Evolutionary conservation across 2,113 vertebrate genomes (phyloP).

Genomic region (Pterocles gutturalis): DNA sequence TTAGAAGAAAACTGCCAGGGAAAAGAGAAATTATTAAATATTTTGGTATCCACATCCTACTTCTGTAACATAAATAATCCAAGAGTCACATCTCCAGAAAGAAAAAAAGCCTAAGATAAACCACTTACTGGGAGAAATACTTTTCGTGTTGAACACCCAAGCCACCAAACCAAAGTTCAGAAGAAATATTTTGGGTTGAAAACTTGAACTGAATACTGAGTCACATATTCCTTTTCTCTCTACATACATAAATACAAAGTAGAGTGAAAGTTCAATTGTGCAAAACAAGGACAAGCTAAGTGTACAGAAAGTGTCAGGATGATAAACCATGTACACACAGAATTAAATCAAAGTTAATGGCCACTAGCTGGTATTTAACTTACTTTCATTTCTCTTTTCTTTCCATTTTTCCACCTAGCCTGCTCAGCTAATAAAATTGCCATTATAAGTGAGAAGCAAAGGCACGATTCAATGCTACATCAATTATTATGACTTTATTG

Average conservation of each 20-base stretch:
- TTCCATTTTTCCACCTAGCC: conserved; percentile 57
- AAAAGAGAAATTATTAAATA: background rate
- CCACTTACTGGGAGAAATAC: background rate
- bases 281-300: conserved; percentile 40
- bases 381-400: conserved; percentile 62
- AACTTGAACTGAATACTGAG: background rate
- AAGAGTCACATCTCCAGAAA: background rate
- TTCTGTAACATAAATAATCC: background rate
- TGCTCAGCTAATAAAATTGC: conserved; percentile 53
- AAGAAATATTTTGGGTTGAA: background rate
- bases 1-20: background rate
- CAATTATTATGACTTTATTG: conserved; percentile 72
- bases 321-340: conserved; percentile 29
- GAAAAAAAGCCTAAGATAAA: background rate
- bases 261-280: background rate
- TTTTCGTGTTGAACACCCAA: background rate
- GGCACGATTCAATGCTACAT: conserved; percentile 61
- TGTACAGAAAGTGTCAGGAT: conserved; percentile 29
- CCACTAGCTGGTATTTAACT: conserved; percentile 59
- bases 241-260: background rate
- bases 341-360: conserved; percentile 67
- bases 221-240: background rate
- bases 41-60: background rate
- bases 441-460: conserved; percentile 57
- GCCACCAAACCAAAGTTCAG: background rate